Conservation (phyloP, 92 coral and sea anemone species). For the Heliopora coerulea region DNA sequence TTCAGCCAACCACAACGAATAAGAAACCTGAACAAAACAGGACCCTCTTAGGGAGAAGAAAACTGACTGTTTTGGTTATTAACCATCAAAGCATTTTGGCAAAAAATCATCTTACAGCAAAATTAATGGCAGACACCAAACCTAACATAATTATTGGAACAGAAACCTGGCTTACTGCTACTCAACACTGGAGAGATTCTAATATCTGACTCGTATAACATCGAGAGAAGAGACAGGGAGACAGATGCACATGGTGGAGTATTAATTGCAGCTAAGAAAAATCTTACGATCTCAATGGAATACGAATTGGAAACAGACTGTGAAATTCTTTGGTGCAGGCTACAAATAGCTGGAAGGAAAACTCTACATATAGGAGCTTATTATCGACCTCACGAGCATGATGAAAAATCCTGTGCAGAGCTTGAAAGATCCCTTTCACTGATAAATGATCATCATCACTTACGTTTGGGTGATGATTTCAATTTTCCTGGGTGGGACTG, state of each 20-base stretch:
- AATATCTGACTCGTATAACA: constrained; percentile 42
- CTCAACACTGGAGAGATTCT: constrained; percentile 45
- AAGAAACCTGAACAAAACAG: not conserved
- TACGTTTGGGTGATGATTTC: constrained; percentile 59
- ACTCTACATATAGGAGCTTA: constrained; percentile 60
- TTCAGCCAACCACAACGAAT: not conserved
- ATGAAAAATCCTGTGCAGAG: constrained; percentile 44
- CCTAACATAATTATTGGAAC: constrained; percentile 56
- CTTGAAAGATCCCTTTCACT: constrained; percentile 58
- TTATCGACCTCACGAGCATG: constrained; percentile 55
- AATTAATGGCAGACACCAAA: constrained; percentile 28
- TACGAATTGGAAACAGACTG: constrained; percentile 51
- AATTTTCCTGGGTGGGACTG: constrained; percentile 71
- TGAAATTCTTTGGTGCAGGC: constrained; percentile 55
- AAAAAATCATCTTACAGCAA: constrained; percentile 40
- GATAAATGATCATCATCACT: constrained; percentile 44
- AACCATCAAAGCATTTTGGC: constrained; percentile 56
- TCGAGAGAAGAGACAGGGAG: constrained; percentile 57
- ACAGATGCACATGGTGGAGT: constrained; percentile 52
- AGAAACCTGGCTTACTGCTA: constrained; percentile 53
- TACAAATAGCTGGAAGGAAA: constrained; percentile 48
- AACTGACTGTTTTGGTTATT: constrained; percentile 38
- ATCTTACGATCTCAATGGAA: constrained; percentile 42
- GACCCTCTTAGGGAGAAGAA: constrained; percentile 15
- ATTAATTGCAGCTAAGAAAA: no score